Conservation (phyloP, 2,797 vertebrate species). For the Microcaecilia unicolor region DNA sequence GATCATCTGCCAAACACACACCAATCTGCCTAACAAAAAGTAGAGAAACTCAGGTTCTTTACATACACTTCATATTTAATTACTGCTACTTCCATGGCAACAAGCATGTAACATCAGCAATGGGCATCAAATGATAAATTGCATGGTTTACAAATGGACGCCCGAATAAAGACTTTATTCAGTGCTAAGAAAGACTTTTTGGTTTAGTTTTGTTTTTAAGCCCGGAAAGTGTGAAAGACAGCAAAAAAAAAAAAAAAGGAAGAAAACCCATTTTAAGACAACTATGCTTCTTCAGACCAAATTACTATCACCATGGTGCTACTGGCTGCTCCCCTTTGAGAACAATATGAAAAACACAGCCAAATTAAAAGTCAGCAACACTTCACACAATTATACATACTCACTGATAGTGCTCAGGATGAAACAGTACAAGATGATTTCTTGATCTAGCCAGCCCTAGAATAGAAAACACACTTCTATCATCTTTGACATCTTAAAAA, state of each 20-base stretch:
- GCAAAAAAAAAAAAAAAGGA: not conserved
- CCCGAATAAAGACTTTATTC: not conserved
- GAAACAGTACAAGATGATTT: no score
- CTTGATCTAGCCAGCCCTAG: no score
- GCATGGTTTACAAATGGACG: conserved; percentile 1
- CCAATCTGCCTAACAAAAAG: no score
- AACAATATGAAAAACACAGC: not conserved
- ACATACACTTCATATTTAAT: no score
- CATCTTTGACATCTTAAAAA: no score
- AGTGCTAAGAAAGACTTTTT: not conserved
- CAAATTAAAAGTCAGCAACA: not conserved
- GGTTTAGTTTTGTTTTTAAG: not conserved
- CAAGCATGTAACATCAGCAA: not conserved
- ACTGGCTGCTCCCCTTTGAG: not conserved
- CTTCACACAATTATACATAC: not conserved
- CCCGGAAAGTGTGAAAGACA: conserved; percentile 1
- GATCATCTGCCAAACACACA: no score
- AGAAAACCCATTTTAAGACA: conserved; percentile 1
- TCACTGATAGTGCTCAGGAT: not conserved
- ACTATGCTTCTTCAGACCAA: conserved; percentile 12
- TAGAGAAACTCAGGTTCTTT: no score
- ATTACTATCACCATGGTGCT: conserved; percentile 10
- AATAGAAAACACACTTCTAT: no score
- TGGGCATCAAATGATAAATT: conserved; percentile 4
- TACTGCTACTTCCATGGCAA: conserved; percentile 10